Conservation (phyloP, 2,888 invertebrate species). For the Nomada ferruginata region DNA sequence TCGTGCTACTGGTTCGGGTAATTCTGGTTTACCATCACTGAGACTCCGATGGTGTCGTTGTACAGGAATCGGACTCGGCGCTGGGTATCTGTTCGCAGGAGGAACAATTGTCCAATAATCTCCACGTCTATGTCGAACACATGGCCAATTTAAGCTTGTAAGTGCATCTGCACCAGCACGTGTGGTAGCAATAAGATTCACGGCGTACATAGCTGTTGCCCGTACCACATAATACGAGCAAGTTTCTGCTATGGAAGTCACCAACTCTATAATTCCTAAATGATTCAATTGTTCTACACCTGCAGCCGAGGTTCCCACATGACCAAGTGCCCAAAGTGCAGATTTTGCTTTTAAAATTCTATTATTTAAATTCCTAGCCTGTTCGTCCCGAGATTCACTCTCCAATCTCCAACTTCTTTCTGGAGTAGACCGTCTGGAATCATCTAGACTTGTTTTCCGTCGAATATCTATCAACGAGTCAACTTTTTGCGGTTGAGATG, state of each 20-base stretch:
- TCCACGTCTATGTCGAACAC: conserved; percentile 80
- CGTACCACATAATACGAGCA: conserved; percentile 94
- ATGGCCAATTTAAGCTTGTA: conserved; percentile 78
- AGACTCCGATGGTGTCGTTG: conserved; percentile 82
- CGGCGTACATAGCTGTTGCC: conserved; percentile 94
- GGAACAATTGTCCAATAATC: conserved; percentile 80
- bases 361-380: conserved; percentile 66
- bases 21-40: conserved; percentile 82
- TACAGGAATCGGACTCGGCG: conserved; percentile 76
- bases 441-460: conserved; percentile 79
- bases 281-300: conserved; percentile 91
- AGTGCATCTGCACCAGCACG: conserved; percentile 92
- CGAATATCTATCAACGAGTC: conserved; percentile 75
- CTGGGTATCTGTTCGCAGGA: conserved; percentile 71
- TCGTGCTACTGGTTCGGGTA: conserved; percentile 75
- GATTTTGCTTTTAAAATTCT: conserved; percentile 91
- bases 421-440: conserved; percentile 80
- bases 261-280: conserved; percentile 85
- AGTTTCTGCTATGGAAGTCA: conserved; percentile 90
- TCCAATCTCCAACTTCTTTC: conserved; percentile 77
- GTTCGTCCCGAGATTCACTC: conserved; percentile 72
- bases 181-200: conserved; percentile 94
- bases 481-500: conserved; percentile 68
- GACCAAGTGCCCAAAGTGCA: conserved; percentile 95
- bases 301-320: conserved; percentile 90